These are phyloP conservation scores for Sitobion miscanthi DNA, from an alignment of 1,140 invertebrate genomes.

Conservation along the genomic window DNA sequence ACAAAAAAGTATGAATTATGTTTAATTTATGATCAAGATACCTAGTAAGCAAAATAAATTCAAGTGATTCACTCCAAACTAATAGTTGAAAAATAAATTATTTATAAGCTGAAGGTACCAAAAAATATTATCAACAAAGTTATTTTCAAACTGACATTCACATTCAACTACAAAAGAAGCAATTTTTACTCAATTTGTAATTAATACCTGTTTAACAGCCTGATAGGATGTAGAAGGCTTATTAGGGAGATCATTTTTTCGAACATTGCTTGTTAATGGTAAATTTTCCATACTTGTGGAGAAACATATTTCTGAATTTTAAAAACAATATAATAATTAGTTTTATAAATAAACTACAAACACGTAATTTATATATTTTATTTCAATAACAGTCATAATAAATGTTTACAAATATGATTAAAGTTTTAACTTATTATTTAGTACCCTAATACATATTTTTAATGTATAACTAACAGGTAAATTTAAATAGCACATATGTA, in stretches of 20 bases:
- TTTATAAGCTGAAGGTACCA: background rate
- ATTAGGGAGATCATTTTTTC: constrained; percentile 13
- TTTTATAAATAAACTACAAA: background rate
- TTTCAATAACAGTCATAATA: background rate
- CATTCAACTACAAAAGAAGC: background rate
- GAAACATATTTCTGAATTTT: constrained; percentile 52
- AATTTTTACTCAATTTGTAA: background rate
- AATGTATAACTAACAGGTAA: background rate
- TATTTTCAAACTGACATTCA: background rate
- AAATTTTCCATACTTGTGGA: constrained; percentile 52
- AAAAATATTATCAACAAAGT: background rate
- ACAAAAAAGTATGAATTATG: background rate
- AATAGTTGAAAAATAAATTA: background rate
- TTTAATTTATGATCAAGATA: background rate
- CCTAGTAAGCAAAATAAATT: background rate
- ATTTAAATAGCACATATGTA: background rate
- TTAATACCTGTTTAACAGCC: constrained; percentile 6
- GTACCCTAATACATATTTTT: background rate
- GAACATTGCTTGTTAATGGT: constrained; percentile 50
- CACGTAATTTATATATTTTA: background rate
- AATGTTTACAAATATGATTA: background rate
- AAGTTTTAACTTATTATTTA: background rate
- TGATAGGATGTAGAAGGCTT: constrained; percentile 1
- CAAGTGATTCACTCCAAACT: background rate
- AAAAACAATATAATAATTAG: constrained; percentile 25